Evolutionary conservation across 2,888 invertebrate species (phyloP).

Genomic region (Conomelus anceps): DNA sequence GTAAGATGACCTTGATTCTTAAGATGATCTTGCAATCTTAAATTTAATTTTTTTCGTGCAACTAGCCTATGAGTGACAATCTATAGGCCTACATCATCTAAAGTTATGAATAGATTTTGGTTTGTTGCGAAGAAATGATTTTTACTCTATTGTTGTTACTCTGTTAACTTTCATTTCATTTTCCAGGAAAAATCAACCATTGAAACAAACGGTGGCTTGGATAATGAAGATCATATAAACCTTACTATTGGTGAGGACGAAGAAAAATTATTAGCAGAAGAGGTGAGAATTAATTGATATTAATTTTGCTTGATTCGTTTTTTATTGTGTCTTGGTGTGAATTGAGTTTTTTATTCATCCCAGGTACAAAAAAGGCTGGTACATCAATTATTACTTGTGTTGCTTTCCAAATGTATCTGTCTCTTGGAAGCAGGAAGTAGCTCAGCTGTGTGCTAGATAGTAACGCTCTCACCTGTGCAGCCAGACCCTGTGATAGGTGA

Average conservation of each 20-base stretch:
- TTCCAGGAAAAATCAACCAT: conserved; percentile 22
- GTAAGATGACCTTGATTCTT: too few relatives aligned
- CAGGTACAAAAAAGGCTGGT: too few relatives aligned
- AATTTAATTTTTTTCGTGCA: too few relatives aligned
- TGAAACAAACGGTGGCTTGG: conserved; percentile 45
- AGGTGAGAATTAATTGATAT: conserved; percentile 49
- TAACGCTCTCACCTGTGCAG: too few relatives aligned
- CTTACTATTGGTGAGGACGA: conserved; percentile 76
- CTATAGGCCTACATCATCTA: too few relatives aligned
- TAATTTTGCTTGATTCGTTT: background rate
- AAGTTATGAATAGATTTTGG: background rate
- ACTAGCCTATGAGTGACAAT: too few relatives aligned
- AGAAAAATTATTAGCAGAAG: conserved; percentile 65
- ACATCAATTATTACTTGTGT: too few relatives aligned
- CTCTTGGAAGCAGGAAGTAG: too few relatives aligned
- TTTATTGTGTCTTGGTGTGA: background rate
- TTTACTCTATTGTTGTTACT: background rate
- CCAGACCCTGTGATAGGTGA: too few relatives aligned
- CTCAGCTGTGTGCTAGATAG: too few relatives aligned
- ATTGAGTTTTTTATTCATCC: conserved; percentile 34
- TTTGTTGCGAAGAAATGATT: background rate
- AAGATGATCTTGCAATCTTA: too few relatives aligned
- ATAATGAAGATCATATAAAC: conserved; percentile 73
- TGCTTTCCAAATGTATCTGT: too few relatives aligned
- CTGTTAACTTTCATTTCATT: background rate